phyloP scores from a whole-genome alignment of 2,113 vertebrate species.

The Cynocephalus volans region DNA sequence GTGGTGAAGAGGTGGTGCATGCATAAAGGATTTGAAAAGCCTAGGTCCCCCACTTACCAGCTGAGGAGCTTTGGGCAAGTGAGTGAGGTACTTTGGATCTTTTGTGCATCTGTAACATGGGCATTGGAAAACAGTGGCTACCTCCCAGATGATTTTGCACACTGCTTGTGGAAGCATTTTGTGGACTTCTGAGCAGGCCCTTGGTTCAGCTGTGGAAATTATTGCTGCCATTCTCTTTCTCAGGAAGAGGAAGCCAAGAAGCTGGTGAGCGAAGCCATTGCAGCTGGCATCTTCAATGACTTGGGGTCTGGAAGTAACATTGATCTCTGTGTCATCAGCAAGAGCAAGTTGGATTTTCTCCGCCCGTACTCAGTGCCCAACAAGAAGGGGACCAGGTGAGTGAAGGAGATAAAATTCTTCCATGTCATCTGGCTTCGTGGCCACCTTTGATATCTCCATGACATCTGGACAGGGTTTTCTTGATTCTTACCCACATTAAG shows the following conservation, averaged over 20 bases:
- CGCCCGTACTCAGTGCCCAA: conserved; percentile 95
- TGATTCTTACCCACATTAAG: not conserved
- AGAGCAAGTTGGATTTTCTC: conserved; percentile 96
- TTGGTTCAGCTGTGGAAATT: not conserved
- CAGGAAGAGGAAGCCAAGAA: conserved; percentile 96
- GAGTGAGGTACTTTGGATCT: not conserved
- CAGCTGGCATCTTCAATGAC: conserved; percentile 97
- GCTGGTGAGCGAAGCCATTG: conserved; percentile 96
- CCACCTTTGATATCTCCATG: not conserved
- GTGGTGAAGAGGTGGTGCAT: not conserved
- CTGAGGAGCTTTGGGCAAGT: not conserved
- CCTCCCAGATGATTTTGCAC: not conserved
- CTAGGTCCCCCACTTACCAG: not conserved
- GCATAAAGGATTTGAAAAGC: not conserved
- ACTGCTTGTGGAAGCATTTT: not conserved
- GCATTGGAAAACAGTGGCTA: not conserved
- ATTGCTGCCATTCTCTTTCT: not conserved
- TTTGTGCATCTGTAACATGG: not conserved
- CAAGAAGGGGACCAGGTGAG: conserved; percentile 96
- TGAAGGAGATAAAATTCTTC: not conserved
- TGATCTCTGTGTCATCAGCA: conserved; percentile 97
- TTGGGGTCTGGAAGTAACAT: conserved; percentile 98
- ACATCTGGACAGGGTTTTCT: not conserved
- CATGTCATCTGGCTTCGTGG: not conserved
- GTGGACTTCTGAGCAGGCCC: not conserved